Conservation (phyloP, 53 echinoderm and acorn worm species). For the Echinarachnius parma region DNA sequence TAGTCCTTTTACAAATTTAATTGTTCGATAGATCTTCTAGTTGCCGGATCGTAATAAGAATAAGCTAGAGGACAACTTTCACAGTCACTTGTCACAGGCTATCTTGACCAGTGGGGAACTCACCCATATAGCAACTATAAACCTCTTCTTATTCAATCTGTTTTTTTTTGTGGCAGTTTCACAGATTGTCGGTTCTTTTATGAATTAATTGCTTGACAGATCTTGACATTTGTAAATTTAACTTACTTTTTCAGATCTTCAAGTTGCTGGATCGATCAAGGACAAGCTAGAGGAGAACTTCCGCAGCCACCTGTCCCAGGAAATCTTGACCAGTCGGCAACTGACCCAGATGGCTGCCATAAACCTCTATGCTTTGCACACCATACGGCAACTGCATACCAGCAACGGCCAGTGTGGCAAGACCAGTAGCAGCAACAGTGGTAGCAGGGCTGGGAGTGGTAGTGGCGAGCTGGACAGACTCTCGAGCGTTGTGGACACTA, state of each 20-base stretch:
- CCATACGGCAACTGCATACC: slow-evolving; percentile 54
- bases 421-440: background rate
- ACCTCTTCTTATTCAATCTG: no score
- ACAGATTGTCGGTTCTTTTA: no score
- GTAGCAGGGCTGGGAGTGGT: slow-evolving; percentile 20
- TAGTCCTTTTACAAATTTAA: no score
- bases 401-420: slow-evolving; percentile 40
- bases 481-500: no score
- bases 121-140: no score
- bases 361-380: slow-evolving; percentile 88
- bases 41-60: slow-evolving; percentile 89
- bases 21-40: slow-evolving; percentile 97
- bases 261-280: slow-evolving; percentile 90
- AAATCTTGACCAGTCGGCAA: slow-evolving; percentile 84
- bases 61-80: slow-evolving; percentile 95
- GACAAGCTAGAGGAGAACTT: slow-evolving; percentile 97
- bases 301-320: slow-evolving; percentile 91
- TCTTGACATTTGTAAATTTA: no score
- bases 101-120: slow-evolving; percentile 87
- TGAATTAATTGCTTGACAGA: no score
- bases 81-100: slow-evolving; percentile 88
- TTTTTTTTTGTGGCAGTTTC: no score
- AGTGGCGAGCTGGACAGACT: no score
- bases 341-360: slow-evolving; percentile 94
- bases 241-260: slow-evolving; percentile 84